These are phyloP conservation scores for Epizoanthus illoricatus DNA, from an alignment of 92 coral and sea anemone genomes.

Conservation along the genomic window DNA sequence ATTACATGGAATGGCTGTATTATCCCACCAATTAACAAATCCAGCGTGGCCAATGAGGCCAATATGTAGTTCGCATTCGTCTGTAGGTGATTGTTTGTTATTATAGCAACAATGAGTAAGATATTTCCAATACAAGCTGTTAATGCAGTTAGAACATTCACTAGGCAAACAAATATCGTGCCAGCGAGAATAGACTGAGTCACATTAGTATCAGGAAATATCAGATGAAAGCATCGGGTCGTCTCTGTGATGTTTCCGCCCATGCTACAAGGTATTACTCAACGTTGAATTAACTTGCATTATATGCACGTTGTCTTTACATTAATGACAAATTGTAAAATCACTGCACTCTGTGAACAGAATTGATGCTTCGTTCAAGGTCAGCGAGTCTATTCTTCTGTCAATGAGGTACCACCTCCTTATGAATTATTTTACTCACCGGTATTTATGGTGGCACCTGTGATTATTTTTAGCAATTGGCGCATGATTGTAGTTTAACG, in stretches of 20 bases:
- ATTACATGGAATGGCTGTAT: conserved; percentile 15
- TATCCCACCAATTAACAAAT: conserved; percentile 21
- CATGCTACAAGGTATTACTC: not conserved
- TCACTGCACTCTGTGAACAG: not conserved
- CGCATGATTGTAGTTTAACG: too few species aligned
- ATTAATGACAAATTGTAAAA: not conserved
- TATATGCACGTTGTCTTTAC: not conserved
- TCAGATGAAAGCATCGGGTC: conserved; percentile 8
- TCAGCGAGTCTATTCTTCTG: not conserved
- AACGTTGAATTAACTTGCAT: not conserved
- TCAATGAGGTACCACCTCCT: conserved; percentile 2
- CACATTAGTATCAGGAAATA: not conserved
- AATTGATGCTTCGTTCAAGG: not conserved
- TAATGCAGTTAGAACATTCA: conserved; percentile 12
- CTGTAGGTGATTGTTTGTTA: conserved; percentile 19
- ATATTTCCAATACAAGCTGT: conserved; percentile 18
- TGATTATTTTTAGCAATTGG: not conserved
- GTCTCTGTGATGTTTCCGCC: not conserved
- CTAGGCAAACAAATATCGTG: conserved; percentile 12
- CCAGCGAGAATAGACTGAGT: conserved; percentile 1
- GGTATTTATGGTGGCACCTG: not conserved
- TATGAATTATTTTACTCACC: not conserved
- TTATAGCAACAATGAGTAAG: not conserved
- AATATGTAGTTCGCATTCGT: conserved; percentile 29
- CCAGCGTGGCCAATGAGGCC: conserved; percentile 5